phyloP scores from a whole-genome alignment of 2,888 invertebrate genomes.

The Synanthedon formicaeformis region DNA sequence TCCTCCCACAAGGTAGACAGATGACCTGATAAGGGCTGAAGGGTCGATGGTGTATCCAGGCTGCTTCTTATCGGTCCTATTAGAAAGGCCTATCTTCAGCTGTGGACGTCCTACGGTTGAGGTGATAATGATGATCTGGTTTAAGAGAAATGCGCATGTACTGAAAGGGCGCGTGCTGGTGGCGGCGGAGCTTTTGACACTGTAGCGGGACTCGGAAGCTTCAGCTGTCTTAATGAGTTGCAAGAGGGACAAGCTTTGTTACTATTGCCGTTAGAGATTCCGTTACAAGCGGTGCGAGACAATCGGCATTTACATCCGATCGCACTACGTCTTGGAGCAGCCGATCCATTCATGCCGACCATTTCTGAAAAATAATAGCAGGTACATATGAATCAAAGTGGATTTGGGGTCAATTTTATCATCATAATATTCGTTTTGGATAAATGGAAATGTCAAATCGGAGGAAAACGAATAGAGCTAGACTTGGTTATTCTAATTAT shows the following conservation, averaged over 20 bases:
- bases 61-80: too few species aligned
- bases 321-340: conserved; percentile 11
- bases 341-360: conserved; percentile 20
- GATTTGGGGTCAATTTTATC: neutral
- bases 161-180: conserved; percentile 18
- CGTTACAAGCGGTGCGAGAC: conserved; percentile 1
- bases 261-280: conserved; percentile 1
- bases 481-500: too few species aligned
- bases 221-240: conserved; percentile 13
- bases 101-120: too few species aligned
- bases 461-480: too few species aligned
- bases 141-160: conserved; percentile 21
- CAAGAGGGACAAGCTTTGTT: conserved; percentile 13
- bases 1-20: too few species aligned
- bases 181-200: conserved; percentile 6
- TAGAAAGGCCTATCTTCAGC: too few species aligned
- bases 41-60: too few species aligned
- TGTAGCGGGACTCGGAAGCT: conserved; percentile 4
- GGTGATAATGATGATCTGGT: too few species aligned
- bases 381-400: neutral
- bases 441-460: too few species aligned
- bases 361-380: conserved; percentile 19
- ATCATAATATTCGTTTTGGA: too few species aligned
- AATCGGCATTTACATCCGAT: conserved; percentile 16
- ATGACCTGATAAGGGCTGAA: too few species aligned